Percentiles rank a stretch among this genome's conserved stretches.
Evolutionary conservation across 1,140 invertebrate genomes (phyloP).

Genomic region (Notospermus geniculatus): DNA sequence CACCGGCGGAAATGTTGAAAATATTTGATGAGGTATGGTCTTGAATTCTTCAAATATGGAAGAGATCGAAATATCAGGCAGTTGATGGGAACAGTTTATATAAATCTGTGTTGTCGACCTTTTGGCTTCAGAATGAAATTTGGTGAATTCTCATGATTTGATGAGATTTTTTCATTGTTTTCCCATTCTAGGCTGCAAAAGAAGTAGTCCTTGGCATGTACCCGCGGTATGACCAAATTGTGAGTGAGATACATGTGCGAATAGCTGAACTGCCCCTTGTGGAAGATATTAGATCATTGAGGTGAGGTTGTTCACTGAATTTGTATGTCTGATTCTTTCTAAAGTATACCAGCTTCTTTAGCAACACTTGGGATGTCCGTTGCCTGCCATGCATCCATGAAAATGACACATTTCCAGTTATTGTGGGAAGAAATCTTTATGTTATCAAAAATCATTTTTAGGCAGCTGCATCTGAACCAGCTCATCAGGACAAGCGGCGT

Average conservation of each 20-base stretch:
- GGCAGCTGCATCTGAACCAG: constrained; percentile 96
- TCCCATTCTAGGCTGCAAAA: constrained; percentile 67
- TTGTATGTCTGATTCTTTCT: too few species aligned
- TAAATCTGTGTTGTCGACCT: too few species aligned
- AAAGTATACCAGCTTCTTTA: too few species aligned
- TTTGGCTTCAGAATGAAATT: too few species aligned
- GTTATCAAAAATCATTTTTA: constrained; percentile 42
- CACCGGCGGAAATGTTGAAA: constrained; percentile 91
- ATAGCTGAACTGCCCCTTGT: constrained; percentile 93
- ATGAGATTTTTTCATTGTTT: background rate
- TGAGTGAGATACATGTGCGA: constrained; percentile 82
- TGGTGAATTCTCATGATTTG: background rate
- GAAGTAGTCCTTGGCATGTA: constrained; percentile 92
- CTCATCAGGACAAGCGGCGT: constrained; percentile 87
- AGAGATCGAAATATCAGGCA: too few species aligned
- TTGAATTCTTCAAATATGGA: too few species aligned
- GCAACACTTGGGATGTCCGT: too few species aligned
- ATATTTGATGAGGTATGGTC: constrained; percentile 93
- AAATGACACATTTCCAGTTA: too few species aligned
- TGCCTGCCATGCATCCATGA: too few species aligned
- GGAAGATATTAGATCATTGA: constrained; percentile 91
- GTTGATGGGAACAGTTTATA: too few species aligned
- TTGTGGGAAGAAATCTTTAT: too few species aligned
- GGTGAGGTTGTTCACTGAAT: too few species aligned
- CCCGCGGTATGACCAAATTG: constrained; percentile 93